A percentile compares a stretch with the other conserved stretches of the same genome.
phyloP scores from a whole-genome alignment of 2,113 vertebrate genomes.

The Scartelaos histophorus region DNA sequence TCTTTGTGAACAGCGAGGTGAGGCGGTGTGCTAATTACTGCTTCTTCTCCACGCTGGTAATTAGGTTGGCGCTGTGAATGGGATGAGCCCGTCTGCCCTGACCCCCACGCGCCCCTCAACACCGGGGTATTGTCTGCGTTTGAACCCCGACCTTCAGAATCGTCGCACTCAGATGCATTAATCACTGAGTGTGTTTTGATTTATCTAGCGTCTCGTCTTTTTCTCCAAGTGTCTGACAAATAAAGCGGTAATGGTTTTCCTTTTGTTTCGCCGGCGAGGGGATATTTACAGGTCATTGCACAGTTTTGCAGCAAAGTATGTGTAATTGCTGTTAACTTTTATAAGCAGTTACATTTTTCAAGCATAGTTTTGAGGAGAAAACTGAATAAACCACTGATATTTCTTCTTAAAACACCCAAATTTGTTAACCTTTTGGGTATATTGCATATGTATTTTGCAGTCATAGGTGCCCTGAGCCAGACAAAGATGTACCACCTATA shows the following conservation, averaged over 20 bases:
- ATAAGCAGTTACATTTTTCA: background rate
- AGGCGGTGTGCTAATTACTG: slow-evolving; percentile 98
- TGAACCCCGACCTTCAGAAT: slow-evolving; percentile 21
- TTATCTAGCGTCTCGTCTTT: background rate
- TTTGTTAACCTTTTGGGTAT: background rate
- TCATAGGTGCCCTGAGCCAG: too few species aligned
- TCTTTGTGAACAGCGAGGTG: slow-evolving; percentile 99
- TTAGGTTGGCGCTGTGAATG: slow-evolving; percentile 95
- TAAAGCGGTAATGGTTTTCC: slow-evolving; percentile 1
- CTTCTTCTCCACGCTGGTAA: slow-evolving; percentile 94
- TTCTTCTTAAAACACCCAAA: background rate
- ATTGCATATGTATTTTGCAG: too few species aligned
- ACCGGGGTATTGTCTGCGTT: slow-evolving; percentile 29
- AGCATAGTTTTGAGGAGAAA: background rate
- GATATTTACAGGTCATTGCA: background rate
- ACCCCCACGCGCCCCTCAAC: slow-evolving; percentile 73
- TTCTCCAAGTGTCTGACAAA: background rate
- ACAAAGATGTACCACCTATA: too few species aligned
- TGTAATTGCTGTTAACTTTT: background rate
- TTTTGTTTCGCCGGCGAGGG: background rate
- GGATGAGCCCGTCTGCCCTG: slow-evolving; percentile 86
- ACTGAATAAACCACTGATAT: background rate
- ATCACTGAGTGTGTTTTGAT: background rate
- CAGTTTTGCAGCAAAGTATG: background rate
- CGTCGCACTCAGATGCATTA: background rate